phyloP scores from a whole-genome alignment of 1,140 invertebrate genomes.

The Helicoverpa zea region DNA sequence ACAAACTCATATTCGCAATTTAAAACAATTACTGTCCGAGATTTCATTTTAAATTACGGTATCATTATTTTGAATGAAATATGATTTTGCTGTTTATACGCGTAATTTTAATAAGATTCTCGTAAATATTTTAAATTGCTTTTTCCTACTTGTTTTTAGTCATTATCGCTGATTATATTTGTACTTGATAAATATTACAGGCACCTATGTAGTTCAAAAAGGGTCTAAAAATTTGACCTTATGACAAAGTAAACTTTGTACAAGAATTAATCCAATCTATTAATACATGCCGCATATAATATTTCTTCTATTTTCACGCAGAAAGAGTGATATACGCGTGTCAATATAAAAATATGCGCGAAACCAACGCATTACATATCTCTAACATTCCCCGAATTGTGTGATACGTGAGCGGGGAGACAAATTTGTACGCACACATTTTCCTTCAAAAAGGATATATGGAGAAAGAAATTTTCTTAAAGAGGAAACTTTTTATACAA shows the following conservation, averaged over 20 bases:
- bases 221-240: neutral
- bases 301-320: neutral
- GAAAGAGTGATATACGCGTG: constrained; percentile 34
- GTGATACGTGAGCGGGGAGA: constrained; percentile 57
- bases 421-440: constrained; percentile 60
- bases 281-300: neutral
- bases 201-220: neutral
- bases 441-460: constrained; percentile 53
- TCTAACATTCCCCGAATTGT: constrained; percentile 60
- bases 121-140: neutral
- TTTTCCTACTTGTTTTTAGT: neutral
- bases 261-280: neutral
- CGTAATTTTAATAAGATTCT: neutral
- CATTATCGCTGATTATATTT: no score
- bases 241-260: neutral
- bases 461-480: constrained; percentile 35
- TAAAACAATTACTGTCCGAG: constrained; percentile 46
- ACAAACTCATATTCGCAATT: constrained; percentile 49
- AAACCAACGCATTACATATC: constrained; percentile 58
- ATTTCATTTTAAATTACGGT: constrained; percentile 43
- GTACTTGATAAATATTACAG: no score
- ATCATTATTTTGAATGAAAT: constrained; percentile 45
- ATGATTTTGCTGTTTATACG: constrained; percentile 7
- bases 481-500: constrained; percentile 32
- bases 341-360: constrained; percentile 58